Evolutionary conservation across 2,888 invertebrate species (phyloP), one percentile per base, ranked within the genome.

Genomic region (Eupeodes luniger): DNA sequence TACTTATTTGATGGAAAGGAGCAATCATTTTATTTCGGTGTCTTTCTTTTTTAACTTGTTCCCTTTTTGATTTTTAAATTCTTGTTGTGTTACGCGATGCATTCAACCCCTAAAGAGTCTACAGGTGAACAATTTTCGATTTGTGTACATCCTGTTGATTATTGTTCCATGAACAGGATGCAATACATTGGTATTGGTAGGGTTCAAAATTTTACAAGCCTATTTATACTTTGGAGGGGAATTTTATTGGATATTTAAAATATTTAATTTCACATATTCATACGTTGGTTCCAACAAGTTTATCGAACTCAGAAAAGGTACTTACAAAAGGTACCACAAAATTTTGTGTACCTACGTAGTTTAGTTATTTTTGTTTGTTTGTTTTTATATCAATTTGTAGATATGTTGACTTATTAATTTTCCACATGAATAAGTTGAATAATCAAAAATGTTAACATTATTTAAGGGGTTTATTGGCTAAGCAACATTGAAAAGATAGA

Each of bases 81-180:
- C 78, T 61, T 19, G 27, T 81, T 78, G 47, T 74, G 36, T 62
- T 19, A 14, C 14, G 11, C 2, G 4, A 44, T 14, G 27, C 27
- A 27, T 27, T 27, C 27, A 27, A 27, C 27, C 27, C 16, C 36
- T 53, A 53, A 53, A 61, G 40, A 51, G 27, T 27, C 27, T 27
- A 62, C 69, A 75, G 62, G 64, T 70, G 77, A 81, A 81, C 69
- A 81, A 82, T 82, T 81, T 61, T 64, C 74, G 81, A 78, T 67
- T 66, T 81, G 62, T 55, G 44, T 2, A 67, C 80, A 87, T 87
- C 87, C 87, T 83, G 87, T 80, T 83, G 83, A 16, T 81, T 84
- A 84, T 83, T 80, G 80, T 84, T 81, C 70, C 87, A 69, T 87
- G 77, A 84, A 87, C 87, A 87, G 87, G 87, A 87, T 87, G 83